Evolutionary conservation across 2,888 invertebrate species (phyloP), one percentile per base, ranked within the genome.

Genomic region (Mythimna loreyi): DNA sequence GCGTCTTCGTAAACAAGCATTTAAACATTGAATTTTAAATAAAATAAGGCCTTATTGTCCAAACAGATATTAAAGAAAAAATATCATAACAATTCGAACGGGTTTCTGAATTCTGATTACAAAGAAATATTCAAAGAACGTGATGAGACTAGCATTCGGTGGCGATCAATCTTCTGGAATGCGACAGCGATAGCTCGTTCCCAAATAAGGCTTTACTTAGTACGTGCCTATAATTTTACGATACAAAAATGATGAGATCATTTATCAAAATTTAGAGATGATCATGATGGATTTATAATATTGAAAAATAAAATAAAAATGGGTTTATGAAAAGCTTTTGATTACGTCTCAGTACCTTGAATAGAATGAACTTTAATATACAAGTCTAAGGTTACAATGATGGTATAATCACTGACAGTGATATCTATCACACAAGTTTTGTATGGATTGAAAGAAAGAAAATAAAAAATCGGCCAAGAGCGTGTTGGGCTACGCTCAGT

Each of bases 161-260:
- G 55, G 21, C 23, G 36, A 75, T 78, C 58, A 66, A 78, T 78
- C 74, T 50, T 62, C 21, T 47, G 30, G 25, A 25, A 62, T 55
- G 21, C 5, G n/a, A 59, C 21, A 57, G 11, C 16, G 11, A 73
- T 53, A 57, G 43, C 40, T 72, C 50, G 28, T 49, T 53, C 19
- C 13, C 40, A 33, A 77, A 45, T 33, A 40, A 45, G 23, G 63
- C 58, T 63, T 69, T 52, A 50, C 52, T 50, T 21, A 74, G 23
- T 16, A 52, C 45, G 47, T n/a, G 43, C 4, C 19, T 25, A 40
- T 58, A 30, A 21, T 67, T 75, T 70, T 53, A 36, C 23, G 19
- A 3, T 33, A 23, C 30, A 33, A 13, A 19, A 66, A 49, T 58
- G 40, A 50, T 73, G 30, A 13, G 28, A 58, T 13, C 45, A 78